These are phyloP conservation scores for Hypercompe scribonia DNA, from an alignment of 2,888 invertebrate genomes.

Conservation along the genomic window DNA sequence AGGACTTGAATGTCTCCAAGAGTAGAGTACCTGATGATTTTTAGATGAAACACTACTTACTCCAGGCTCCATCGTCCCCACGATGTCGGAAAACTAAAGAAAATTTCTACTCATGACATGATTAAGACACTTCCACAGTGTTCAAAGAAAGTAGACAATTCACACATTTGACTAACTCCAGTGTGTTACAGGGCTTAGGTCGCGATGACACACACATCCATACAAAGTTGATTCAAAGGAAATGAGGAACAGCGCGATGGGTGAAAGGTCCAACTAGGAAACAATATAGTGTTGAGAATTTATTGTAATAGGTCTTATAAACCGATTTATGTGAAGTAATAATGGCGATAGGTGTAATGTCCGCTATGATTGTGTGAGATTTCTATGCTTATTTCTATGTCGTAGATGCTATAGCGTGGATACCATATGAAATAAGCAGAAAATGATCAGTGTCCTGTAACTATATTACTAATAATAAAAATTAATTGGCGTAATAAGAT, in stretches of 20 bases:
- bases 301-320: conserved; percentile 50
- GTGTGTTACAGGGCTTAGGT: conserved; percentile 19
- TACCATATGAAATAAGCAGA: too few species aligned
- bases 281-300: conserved; percentile 50
- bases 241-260: conserved; percentile 48
- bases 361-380: conserved; percentile 17
- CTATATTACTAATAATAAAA: too few species aligned
- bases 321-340: conserved; percentile 35
- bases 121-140: background rate
- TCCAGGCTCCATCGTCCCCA: background rate
- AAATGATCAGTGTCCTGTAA: too few species aligned
- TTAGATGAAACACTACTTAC: background rate
- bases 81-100: background rate
- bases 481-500: too few species aligned
- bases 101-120: background rate
- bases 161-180: background rate
- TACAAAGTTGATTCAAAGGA: conserved; percentile 35
- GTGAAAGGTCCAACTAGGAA: conserved; percentile 53
- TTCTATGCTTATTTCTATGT: conserved; percentile 2
- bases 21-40: too few species aligned
- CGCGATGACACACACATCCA: conserved; percentile 45
- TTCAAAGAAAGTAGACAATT: background rate
- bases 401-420: too few species aligned
- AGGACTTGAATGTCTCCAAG: too few species aligned
- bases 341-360: conserved; percentile 28